A percentile compares a stretch with the other conserved stretches of the same genome.
Evolutionary conservation across 2,113 vertebrate species (phyloP).

Genomic region (Aix galericulata): DNA sequence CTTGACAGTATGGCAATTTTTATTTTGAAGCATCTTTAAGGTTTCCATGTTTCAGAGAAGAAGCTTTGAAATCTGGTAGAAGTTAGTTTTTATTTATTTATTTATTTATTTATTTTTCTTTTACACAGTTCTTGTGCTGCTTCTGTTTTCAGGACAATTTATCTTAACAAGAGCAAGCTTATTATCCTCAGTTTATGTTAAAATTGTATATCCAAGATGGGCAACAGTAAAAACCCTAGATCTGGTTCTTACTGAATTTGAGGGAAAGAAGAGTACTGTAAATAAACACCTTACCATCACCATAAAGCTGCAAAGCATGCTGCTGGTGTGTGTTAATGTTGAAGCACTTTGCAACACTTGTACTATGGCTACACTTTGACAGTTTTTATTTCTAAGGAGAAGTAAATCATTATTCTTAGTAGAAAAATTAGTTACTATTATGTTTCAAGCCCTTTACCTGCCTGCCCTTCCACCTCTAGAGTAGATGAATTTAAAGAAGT

Average conservation of each 20-base stretch:
- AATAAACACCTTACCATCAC: background rate
- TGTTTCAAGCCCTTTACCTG: background rate
- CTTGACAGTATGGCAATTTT: background rate
- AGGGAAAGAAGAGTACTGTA: background rate
- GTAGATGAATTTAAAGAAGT: background rate
- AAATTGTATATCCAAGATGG: background rate
- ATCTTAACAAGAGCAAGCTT: background rate
- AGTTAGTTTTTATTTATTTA: background rate
- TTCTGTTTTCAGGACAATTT: background rate
- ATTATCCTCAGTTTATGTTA: background rate
- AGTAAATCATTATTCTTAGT: background rate
- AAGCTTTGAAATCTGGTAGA: background rate
- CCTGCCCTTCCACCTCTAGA: background rate
- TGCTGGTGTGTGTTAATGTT: background rate
- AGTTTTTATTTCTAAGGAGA: background rate
- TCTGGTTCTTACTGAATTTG: background rate
- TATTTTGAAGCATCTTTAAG: background rate
- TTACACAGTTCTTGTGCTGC: background rate
- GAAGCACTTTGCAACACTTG: background rate
- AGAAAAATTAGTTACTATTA: background rate
- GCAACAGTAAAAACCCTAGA: background rate
- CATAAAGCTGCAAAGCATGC: background rate
- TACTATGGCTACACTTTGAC: background rate
- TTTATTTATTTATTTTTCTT: background rate
- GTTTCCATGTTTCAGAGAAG: background rate